Evolutionary conservation across 2,113 vertebrate species (phyloP).

Genomic region (Melanerpes formicivorus): DNA sequence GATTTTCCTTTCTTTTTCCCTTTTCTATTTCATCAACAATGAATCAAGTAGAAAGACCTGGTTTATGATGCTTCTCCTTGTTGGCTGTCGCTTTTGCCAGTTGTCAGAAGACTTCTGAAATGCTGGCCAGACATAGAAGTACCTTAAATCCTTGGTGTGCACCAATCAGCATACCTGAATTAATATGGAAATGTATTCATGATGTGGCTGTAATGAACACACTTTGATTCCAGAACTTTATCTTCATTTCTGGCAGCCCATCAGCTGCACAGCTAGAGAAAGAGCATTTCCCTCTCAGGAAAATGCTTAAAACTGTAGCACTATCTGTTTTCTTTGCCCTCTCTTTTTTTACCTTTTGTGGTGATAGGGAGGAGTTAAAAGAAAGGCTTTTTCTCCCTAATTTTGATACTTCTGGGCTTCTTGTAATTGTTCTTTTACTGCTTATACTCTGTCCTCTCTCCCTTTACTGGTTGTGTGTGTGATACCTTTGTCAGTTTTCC

Average conservation of each 20-base stretch:
- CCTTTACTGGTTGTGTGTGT: not conserved
- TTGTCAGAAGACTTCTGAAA: conserved; percentile 33
- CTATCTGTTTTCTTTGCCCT: not conserved
- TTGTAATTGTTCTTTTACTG: not conserved
- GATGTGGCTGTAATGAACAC: not conserved
- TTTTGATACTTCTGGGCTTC: not conserved
- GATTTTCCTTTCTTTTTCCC: not conserved
- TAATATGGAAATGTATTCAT: conserved; percentile 29
- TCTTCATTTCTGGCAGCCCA: conserved; percentile 25
- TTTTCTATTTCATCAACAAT: conserved; percentile 7
- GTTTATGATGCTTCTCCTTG: not conserved
- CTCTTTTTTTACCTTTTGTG: not conserved
- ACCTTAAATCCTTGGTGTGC: not conserved
- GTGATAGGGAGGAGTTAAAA: not conserved
- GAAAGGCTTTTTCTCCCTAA: not conserved
- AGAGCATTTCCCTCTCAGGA: not conserved
- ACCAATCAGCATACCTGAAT: conserved; percentile 26
- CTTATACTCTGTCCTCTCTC: not conserved
- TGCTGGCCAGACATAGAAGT: conserved; percentile 9
- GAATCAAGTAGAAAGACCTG: not conserved
- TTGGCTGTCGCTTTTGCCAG: not conserved
- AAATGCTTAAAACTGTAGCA: not conserved
- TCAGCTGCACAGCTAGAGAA: not conserved
- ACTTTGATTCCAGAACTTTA: conserved; percentile 25
- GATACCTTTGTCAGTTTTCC: not conserved